Conservation (phyloP, 2,888 invertebrate genomes). For the Aelia acuminata region DNA sequence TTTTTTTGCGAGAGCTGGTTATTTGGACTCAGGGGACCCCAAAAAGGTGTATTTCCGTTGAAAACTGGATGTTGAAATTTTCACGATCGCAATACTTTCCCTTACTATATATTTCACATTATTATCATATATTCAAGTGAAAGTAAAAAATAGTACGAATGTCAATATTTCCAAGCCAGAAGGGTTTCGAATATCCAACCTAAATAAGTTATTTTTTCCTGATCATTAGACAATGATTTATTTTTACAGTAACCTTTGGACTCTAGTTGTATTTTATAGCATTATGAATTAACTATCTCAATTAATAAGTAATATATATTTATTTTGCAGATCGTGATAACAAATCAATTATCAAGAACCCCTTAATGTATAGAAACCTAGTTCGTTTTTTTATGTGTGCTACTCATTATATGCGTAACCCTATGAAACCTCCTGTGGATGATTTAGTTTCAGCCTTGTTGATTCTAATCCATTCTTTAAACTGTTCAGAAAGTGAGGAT, state of each 20-base stretch:
- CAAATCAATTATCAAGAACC: background rate
- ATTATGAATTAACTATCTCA: background rate
- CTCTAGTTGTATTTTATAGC: background rate
- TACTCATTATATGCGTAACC: conserved; percentile 2
- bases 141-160: background rate
- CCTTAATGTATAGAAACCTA: background rate
- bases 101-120: background rate
- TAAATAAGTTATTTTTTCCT: background rate
- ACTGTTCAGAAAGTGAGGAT: background rate
- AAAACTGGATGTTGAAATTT: too few species aligned
- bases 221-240: background rate
- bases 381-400: conserved; percentile 11
- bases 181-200: background rate
- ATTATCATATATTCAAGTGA: too few species aligned
- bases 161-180: background rate
- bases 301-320: background rate
- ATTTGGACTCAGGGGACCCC: too few species aligned
- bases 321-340: background rate
- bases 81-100: too few species aligned
- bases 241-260: background rate
- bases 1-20: too few species aligned
- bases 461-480: background rate
- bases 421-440: background rate
- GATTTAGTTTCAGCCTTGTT: conserved; percentile 33
- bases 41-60: too few species aligned